Evolutionary conservation across 2,113 vertebrate species (phyloP).

Genomic region (Antechinus stuartii): DNA sequence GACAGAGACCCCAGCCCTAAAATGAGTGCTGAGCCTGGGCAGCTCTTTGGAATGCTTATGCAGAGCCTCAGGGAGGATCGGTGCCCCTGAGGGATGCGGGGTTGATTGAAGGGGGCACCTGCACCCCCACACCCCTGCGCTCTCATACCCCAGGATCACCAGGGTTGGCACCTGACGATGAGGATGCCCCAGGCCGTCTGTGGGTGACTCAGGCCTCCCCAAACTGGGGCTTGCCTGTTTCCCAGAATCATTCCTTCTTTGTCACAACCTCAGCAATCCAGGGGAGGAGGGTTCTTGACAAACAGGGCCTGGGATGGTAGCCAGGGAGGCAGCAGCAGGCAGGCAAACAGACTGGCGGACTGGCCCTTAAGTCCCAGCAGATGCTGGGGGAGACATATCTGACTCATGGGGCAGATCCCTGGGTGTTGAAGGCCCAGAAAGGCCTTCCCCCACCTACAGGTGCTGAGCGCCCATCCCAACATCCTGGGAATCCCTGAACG

Average conservation of each 20-base stretch:
- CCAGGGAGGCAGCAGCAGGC: slow-evolving; percentile 57
- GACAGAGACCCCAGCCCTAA: neutral
- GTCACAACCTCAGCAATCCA: slow-evolving; percentile 17
- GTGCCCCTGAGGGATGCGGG: neutral
- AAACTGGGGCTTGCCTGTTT: neutral
- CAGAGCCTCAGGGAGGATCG: neutral
- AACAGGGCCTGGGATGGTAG: slow-evolving; percentile 52
- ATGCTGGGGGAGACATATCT: neutral
- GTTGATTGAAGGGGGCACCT: neutral
- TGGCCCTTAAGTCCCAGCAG: slow-evolving; percentile 65
- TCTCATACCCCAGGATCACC: neutral
- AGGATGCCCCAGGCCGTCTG: slow-evolving; percentile 18
- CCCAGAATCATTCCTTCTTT: neutral
- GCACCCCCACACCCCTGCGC: too few species aligned
- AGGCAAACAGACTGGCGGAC: slow-evolving; percentile 54
- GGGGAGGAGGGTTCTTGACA: slow-evolving; percentile 70
- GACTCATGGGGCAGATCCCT: neutral
- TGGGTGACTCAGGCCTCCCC: neutral
- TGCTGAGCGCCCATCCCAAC: neutral
- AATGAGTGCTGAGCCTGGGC: neutral
- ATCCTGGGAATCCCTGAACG: slow-evolving; percentile 55
- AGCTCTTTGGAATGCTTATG: neutral
- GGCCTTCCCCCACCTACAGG: slow-evolving; percentile 59
- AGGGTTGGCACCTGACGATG: neutral
- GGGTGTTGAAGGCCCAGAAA: slow-evolving; percentile 35